A percentile compares a stretch with the other conserved stretches of the same genome.
phyloP scores from a whole-genome alignment of 2,888 invertebrate genomes.

The Cephus sareptanus region DNA sequence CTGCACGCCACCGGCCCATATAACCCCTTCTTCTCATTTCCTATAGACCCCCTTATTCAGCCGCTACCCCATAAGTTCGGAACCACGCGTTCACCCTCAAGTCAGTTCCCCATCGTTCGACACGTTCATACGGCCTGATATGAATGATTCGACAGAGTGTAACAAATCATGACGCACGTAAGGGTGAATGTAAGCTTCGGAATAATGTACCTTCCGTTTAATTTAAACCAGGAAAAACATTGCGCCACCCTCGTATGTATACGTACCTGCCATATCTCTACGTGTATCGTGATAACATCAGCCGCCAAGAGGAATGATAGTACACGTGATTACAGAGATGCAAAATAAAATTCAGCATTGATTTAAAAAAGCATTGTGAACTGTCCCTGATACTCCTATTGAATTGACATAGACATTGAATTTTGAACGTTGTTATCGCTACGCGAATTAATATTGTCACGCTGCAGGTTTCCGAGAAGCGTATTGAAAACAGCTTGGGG shows the following conservation, averaged over 20 bases:
- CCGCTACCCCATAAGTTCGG: neutral
- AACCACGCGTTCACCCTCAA: neutral
- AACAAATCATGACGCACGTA: neutral
- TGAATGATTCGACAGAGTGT: neutral
- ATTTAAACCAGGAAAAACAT: neutral
- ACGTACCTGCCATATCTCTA: neutral
- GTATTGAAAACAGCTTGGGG: conserved; percentile 27
- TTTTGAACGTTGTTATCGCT: neutral
- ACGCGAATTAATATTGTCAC: neutral
- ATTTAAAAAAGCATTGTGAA: neutral
- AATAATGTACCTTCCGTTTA: neutral
- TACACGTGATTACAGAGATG: neutral
- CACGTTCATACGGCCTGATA: neutral
- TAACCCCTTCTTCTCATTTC: neutral
- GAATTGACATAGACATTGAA: neutral
- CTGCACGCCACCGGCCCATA: conserved; percentile 8
- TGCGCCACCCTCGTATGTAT: neutral
- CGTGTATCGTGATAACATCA: neutral
- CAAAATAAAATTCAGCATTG: neutral
- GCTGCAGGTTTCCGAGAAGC: conserved; percentile 9
- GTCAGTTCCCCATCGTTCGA: neutral
- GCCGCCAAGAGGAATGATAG: neutral
- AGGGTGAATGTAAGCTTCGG: neutral
- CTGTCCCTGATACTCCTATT: neutral
- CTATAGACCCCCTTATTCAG: neutral